phyloP scores from a whole-genome alignment of 2,797 vertebrate genomes.

The Oreochromis mossambicus region DNA sequence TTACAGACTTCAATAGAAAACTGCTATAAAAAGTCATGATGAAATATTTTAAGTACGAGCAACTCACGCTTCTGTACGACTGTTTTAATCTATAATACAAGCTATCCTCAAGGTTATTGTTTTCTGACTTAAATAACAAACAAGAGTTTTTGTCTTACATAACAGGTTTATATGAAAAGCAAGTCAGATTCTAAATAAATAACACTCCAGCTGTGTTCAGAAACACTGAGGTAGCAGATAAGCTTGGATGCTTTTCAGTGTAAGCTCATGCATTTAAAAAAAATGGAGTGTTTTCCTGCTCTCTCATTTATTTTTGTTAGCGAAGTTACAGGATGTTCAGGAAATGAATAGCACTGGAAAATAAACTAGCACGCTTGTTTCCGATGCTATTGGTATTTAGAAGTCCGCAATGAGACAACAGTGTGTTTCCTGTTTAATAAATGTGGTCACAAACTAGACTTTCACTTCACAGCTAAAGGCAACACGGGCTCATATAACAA shows the following conservation, averaged over 20 bases:
- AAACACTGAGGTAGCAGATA: not conserved
- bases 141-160: not conserved
- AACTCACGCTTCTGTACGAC: not conserved
- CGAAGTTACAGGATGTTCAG: slow-evolving; percentile 14
- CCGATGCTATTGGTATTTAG: slow-evolving; percentile 47
- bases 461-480: slow-evolving; percentile 24
- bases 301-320: not conserved
- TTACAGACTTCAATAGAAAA: not conserved
- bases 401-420: slow-evolving; percentile 4
- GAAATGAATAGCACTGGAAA: slow-evolving; percentile 42
- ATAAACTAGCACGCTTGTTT: slow-evolving; percentile 53
- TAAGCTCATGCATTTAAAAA: not conserved
- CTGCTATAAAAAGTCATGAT: not conserved
- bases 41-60: not conserved
- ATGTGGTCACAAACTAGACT: slow-evolving; percentile 21
- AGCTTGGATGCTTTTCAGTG: not conserved
- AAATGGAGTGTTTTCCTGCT: not conserved
- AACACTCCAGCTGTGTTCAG: not conserved
- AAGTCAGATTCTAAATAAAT: not conserved
- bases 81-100: not conserved
- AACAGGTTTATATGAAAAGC: not conserved
- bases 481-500: slow-evolving; percentile 33
- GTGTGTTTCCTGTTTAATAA: slow-evolving; percentile 37
- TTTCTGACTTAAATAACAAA: not conserved
- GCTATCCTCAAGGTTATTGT: not conserved